Evolutionary conservation across 1,140 invertebrate genomes (phyloP).

Genomic region (Phymorhynchus buccinoides): DNA sequence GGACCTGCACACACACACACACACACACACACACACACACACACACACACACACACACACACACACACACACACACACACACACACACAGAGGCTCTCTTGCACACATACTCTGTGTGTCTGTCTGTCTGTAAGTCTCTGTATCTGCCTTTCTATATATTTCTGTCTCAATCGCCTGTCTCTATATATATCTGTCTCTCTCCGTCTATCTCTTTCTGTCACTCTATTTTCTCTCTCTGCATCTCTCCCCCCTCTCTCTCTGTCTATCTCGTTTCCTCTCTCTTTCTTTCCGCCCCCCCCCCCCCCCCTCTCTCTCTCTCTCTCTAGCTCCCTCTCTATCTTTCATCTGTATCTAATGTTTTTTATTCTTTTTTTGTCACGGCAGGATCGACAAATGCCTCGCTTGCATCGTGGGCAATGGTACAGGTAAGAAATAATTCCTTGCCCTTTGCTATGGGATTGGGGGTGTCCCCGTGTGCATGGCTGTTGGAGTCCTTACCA

Average conservation of each 20-base stretch:
- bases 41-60: slow-evolving; percentile 5
- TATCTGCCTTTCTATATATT: too few species aligned
- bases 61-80: neutral
- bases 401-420: slow-evolving; percentile 14
- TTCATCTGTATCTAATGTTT: too few species aligned
- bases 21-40: slow-evolving; percentile 15
- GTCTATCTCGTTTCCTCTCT: neutral
- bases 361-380: neutral
- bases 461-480: too few species aligned
- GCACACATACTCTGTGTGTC: neutral
- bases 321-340: neutral
- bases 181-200: too few species aligned
- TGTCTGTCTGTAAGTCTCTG: neutral
- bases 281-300: neutral
- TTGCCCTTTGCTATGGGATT: neutral
- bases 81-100: neutral
- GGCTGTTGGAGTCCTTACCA: too few species aligned
- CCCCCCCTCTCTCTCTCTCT: neutral
- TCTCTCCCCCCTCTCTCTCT: neutral
- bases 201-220: too few species aligned
- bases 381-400: slow-evolving; percentile 12
- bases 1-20: neutral
- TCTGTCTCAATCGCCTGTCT: too few species aligned
- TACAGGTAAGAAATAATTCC: neutral
- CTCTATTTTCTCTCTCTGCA: too few species aligned